phyloP scores from a whole-genome alignment of 2,797 vertebrate species.

The Smutsia gigantea region DNA sequence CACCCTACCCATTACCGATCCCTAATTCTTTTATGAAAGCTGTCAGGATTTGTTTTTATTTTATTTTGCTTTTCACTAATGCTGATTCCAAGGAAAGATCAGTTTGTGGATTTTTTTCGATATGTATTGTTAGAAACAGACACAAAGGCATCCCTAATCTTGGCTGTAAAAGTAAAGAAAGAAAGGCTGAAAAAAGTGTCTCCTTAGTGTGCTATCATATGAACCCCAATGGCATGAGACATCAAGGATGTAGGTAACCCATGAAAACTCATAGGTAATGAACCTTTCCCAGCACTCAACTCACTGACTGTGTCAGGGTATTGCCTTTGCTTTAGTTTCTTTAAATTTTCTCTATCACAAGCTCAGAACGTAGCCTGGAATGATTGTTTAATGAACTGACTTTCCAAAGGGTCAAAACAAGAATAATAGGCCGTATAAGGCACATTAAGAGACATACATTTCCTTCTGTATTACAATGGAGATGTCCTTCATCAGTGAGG shows the following conservation, averaged over 20 bases:
- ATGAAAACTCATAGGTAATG: not conserved
- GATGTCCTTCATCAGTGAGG: not conserved
- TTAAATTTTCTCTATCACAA: constrained; percentile 32
- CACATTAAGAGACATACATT: not conserved
- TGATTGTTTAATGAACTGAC: constrained; percentile 2
- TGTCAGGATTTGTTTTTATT: constrained; percentile 21
- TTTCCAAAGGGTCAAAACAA: constrained; percentile 4
- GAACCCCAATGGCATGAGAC: constrained; percentile 5
- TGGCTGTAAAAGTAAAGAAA: not conserved
- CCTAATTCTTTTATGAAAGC: not conserved
- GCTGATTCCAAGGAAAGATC: constrained; percentile 17
- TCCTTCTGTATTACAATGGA: constrained; percentile 21
- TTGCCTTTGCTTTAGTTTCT: constrained; percentile 35
- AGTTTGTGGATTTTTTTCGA: constrained; percentile 23
- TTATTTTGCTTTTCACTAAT: constrained; percentile 38
- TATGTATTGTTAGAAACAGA: not conserved
- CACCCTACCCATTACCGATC: not conserved
- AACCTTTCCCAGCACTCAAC: not conserved
- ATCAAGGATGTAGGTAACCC: not conserved
- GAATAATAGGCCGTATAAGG: not conserved
- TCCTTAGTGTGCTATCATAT: not conserved
- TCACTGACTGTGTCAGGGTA: not conserved
- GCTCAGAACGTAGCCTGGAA: not conserved
- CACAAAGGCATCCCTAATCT: not conserved
- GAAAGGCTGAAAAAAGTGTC: not conserved